Conservation (phyloP, 2,888 invertebrate species). For the Hedya salicella region DNA sequence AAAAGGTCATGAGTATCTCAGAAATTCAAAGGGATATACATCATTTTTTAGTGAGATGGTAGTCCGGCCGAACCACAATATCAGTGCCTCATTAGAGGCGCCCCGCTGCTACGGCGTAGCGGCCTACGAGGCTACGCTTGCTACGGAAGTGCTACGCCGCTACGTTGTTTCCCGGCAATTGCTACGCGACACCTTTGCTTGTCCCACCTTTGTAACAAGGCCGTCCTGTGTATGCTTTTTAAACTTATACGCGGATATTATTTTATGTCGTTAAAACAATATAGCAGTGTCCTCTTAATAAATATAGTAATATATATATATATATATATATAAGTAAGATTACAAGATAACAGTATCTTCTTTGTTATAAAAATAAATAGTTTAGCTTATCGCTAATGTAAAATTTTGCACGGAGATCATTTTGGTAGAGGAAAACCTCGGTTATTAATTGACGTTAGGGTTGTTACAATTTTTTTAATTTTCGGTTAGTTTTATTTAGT, state of each 20-base stretch:
- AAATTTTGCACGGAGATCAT: too few relatives aligned
- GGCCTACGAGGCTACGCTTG: slow-evolving; percentile 60
- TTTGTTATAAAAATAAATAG: too few relatives aligned
- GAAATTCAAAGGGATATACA: background rate
- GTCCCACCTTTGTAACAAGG: background rate
- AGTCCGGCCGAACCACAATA: slow-evolving; percentile 69
- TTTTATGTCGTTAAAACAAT: too few relatives aligned
- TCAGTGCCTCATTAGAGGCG: slow-evolving; percentile 77
- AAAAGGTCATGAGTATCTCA: slow-evolving; percentile 1
- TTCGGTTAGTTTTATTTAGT: too few relatives aligned
- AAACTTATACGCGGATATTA: background rate
- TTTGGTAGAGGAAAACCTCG: too few relatives aligned
- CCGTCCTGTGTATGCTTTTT: background rate
- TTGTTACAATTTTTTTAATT: too few relatives aligned
- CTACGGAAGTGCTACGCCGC: slow-evolving; percentile 66
- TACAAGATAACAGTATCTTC: too few relatives aligned
- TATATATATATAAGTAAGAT: too few relatives aligned
- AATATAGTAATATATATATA: too few relatives aligned
- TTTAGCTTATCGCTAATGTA: too few relatives aligned
- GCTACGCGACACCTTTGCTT: slow-evolving; percentile 28
- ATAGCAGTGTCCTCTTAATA: too few relatives aligned
- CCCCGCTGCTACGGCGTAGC: slow-evolving; percentile 62
- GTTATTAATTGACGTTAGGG: too few relatives aligned
- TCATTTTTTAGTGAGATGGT: slow-evolving; percentile 41
- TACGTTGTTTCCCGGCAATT: slow-evolving; percentile 52